phyloP scores from a whole-genome alignment of 1,140 invertebrate genomes.

The Drosophila sechellia region DNA sequence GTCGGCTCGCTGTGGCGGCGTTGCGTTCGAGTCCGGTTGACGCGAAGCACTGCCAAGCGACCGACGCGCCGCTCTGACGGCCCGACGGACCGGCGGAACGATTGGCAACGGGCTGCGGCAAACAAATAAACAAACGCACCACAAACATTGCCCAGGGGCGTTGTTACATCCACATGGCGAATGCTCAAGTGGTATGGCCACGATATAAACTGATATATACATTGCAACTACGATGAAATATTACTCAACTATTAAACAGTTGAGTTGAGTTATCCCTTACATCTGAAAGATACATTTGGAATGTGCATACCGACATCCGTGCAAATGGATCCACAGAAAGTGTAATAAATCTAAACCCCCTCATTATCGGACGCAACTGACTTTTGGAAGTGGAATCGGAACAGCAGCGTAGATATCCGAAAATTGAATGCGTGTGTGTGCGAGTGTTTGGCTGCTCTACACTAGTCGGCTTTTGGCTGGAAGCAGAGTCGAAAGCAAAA shows the following conservation, averaged over 20 bases:
- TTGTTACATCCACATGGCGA: neutral
- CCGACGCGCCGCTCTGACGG: slow-evolving; percentile 1
- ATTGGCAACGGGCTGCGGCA: slow-evolving; percentile 57
- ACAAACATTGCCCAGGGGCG: slow-evolving; percentile 47
- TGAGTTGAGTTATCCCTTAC: too few species aligned
- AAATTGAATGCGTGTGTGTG: slow-evolving; percentile 17
- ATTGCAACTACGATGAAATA: too few species aligned
- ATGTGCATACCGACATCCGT: too few species aligned
- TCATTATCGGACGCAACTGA: slow-evolving; percentile 2
- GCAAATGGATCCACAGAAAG: too few species aligned
- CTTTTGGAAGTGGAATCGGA: slow-evolving; percentile 37
- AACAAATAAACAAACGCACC: slow-evolving; percentile 73
- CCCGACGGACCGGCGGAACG: slow-evolving; percentile 45
- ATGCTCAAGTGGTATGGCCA: neutral
- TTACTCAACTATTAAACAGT: too few species aligned
- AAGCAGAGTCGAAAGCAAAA: slow-evolving; percentile 9
- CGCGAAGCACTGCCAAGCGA: slow-evolving; percentile 57
- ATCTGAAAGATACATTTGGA: too few species aligned
- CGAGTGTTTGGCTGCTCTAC: slow-evolving; percentile 1
- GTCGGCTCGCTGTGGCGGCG: slow-evolving; percentile 15
- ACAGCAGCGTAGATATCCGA: slow-evolving; percentile 36
- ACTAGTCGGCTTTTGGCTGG: neutral
- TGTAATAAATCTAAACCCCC: neutral
- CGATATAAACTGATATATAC: too few species aligned
- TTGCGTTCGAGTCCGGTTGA: slow-evolving; percentile 69